phyloP scores from a whole-genome alignment of 2,888 invertebrate species.

The Epinotia demarniana region DNA sequence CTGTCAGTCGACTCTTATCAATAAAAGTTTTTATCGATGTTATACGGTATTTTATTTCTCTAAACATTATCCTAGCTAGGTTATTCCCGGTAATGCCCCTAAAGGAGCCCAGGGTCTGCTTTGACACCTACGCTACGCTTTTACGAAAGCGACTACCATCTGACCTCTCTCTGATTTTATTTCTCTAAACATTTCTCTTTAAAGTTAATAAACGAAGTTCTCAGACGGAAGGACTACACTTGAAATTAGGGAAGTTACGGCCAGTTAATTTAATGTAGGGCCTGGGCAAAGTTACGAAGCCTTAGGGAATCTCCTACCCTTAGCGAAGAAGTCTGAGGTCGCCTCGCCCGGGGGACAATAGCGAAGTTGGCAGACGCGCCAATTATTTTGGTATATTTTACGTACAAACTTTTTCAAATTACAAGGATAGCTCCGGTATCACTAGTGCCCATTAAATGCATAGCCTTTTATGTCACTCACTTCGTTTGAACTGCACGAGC shows the following conservation, averaged over 20 bases:
- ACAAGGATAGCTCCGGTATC: slow-evolving; percentile 55
- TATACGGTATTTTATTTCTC: slow-evolving; percentile 65
- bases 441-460: slow-evolving; percentile 2
- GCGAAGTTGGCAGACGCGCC: slow-evolving; percentile 56
- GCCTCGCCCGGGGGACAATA: slow-evolving; percentile 11
- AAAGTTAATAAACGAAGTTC: slow-evolving; percentile 7
- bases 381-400: slow-evolving; percentile 64
- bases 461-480: neutral
- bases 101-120: too few relatives aligned
- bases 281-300: slow-evolving; percentile 35
- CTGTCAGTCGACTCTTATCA: slow-evolving; percentile 78
- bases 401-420: slow-evolving; percentile 67
- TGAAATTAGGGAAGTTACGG: slow-evolving; percentile 28
- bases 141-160: too few relatives aligned
- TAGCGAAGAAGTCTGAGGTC: slow-evolving; percentile 5
- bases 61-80: too few relatives aligned
- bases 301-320: slow-evolving; percentile 23
- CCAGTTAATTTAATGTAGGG: slow-evolving; percentile 33
- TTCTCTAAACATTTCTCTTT: slow-evolving; percentile 45
- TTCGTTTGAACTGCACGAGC: neutral
- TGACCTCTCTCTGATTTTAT: too few relatives aligned
- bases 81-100: too few relatives aligned
- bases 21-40: slow-evolving; percentile 85
- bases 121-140: too few relatives aligned
- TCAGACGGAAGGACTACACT: slow-evolving; percentile 3